Conservation (phyloP, 2,888 invertebrate genomes). For the Elgonia sp. region DNA sequence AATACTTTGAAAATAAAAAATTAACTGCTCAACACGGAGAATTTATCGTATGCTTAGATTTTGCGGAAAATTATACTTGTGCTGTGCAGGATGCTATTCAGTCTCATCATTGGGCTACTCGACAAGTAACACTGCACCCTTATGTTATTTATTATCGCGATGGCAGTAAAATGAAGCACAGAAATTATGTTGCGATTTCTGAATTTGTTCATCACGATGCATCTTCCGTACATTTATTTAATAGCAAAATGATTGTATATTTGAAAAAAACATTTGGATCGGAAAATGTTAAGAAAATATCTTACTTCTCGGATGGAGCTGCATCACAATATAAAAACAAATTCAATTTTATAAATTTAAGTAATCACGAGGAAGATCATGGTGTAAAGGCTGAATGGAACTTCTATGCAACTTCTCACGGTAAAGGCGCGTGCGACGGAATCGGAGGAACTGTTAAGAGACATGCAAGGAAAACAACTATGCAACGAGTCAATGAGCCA, state of each 20-base stretch:
- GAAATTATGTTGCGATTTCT: conserved; percentile 43
- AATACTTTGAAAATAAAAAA: conserved; percentile 33
- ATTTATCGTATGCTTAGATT: conserved; percentile 39
- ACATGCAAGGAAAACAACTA: conserved; percentile 34
- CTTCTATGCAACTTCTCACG: conserved; percentile 53
- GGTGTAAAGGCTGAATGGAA: conserved; percentile 47
- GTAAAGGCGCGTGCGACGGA: conserved; percentile 56
- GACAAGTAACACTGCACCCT: conserved; percentile 37
- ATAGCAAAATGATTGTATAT: conserved; percentile 15
- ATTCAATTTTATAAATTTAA: conserved; percentile 57
- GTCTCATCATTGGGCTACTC: conserved; percentile 47
- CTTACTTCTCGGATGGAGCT: conserved; percentile 57
- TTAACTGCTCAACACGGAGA: conserved; percentile 4
- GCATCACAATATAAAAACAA: conserved; percentile 42
- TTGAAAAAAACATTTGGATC: conserved; percentile 40
- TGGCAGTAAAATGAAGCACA: not conserved
- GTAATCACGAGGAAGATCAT: conserved; percentile 44
- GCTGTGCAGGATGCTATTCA: conserved; percentile 49
- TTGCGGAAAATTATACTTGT: conserved; percentile 46
- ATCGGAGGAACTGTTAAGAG: conserved; percentile 32
- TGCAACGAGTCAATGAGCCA: conserved; percentile 30
- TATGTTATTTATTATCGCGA: conserved; percentile 30
- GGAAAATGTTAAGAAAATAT: conserved; percentile 30
- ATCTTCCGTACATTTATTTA: conserved; percentile 34
- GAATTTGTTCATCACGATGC: conserved; percentile 40